Evolutionary conservation across 2,797 vertebrate genomes (phyloP), one percentile per base, ranked within the genome.

Genomic region (Pipistrellus pygmaeus): DNA sequence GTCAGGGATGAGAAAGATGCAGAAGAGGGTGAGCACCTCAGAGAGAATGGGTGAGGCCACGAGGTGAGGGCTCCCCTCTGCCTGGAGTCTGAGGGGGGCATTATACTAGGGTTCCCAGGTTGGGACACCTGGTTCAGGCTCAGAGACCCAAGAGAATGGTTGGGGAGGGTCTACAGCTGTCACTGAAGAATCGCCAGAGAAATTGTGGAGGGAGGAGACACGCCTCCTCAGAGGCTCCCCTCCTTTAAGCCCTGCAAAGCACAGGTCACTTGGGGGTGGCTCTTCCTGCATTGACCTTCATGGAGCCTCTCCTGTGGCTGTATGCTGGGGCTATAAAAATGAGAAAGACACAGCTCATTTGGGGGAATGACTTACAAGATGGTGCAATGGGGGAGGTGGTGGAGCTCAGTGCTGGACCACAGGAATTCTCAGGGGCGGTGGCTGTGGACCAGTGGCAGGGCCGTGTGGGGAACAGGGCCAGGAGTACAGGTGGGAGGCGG

Each of bases 401-500:
- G 18, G 27, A 48, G 44, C 64, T 46, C 8, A 68, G 32, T 23
- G 1, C 7, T 6, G n/a, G 41, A 30, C 41, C 27, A 11, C 0
- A 13, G 60, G 60, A 44, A n/a, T 76, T 48, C 38, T 9, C 35
- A 41, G 6, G 7, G 38, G 12, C 4, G 0, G 20, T 0, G 21
- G 46, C 44, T 53, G 20, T 7, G 7, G 13, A 20, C 20, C 8
- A 27, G 62, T 30, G 27, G 23, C 44, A 8, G 1, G 41, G n/a
- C 15, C 1, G 6, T 3, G 15, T 21, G 20, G 15, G 48, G 51
- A 44, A 14, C 30, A 15, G 78, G 82, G 10, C 46, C 38, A 41
- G 64, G 44, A 48, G 20, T 0, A 0, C 0, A 4, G 27, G 20
- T 30, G 41, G 41, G 55, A 20, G 30, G n/a, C 0, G 1, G 17